phyloP scores from a whole-genome alignment of 2,797 vertebrate species.

The Thripadectes ignobilis region DNA sequence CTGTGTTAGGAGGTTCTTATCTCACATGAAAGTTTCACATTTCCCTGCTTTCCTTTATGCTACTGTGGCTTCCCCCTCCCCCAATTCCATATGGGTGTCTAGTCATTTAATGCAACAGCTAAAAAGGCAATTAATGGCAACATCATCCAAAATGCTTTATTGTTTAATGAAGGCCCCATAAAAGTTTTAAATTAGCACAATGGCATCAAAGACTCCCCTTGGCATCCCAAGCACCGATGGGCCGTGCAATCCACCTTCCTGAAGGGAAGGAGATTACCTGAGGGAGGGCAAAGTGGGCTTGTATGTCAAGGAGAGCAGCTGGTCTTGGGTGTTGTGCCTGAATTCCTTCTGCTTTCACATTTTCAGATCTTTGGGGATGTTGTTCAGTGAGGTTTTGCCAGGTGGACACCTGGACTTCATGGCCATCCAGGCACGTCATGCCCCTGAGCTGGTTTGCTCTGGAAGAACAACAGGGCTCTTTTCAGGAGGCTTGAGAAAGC shows the following conservation, averaged over 20 bases:
- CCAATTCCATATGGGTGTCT: not conserved
- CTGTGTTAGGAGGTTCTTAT: conserved; percentile 68
- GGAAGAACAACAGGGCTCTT: not conserved
- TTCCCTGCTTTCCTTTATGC: conserved; percentile 55
- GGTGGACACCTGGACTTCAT: too few species aligned
- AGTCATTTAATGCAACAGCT: conserved; percentile 41
- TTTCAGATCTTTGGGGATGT: not conserved
- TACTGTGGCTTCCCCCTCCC: not conserved
- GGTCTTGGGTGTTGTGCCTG: not conserved
- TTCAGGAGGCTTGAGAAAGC: not conserved
- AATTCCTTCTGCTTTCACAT: not conserved
- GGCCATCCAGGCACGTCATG: accelerated
- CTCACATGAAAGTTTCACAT: conserved; percentile 66
- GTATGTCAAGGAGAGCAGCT: accelerated
- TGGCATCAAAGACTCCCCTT: conserved; percentile 8
- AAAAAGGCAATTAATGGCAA: conserved; percentile 43
- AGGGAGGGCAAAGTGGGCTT: not conserved
- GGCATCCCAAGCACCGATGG: not conserved
- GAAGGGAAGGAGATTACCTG: not conserved
- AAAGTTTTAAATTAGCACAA: not conserved
- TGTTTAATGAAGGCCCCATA: not conserved
- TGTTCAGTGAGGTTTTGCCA: not conserved
- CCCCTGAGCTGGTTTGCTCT: not conserved
- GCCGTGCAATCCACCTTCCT: not conserved
- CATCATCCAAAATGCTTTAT: not conserved